phyloP scores from a whole-genome alignment of 64 coral and sea anemone species.

The Stylophora pistillata region DNA sequence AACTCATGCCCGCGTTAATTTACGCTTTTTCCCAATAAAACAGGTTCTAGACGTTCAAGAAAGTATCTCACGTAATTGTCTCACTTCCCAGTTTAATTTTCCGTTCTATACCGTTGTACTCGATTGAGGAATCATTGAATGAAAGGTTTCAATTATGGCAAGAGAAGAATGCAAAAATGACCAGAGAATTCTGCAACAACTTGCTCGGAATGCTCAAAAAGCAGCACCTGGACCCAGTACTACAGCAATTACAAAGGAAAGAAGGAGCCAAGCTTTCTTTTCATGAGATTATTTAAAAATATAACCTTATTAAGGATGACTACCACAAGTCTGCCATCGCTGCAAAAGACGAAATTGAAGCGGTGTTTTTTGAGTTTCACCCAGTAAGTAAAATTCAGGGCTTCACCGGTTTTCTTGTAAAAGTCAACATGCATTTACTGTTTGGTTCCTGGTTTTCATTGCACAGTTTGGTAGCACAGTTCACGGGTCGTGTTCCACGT shows the following conservation, averaged over 20 bases:
- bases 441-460: too few relatives aligned
- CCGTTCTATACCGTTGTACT: not conserved
- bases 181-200: not conserved
- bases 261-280: not conserved
- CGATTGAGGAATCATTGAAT: not conserved
- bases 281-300: not conserved
- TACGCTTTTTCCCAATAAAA: too few relatives aligned
- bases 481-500: too few relatives aligned
- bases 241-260: not conserved
- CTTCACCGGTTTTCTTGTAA: too few relatives aligned
- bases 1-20: too few relatives aligned
- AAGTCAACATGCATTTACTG: too few relatives aligned
- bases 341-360: not conserved
- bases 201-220: not conserved
- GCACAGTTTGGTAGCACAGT: too few relatives aligned
- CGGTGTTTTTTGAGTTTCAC: not conserved
- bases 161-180: not conserved
- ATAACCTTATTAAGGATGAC: not conserved
- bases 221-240: not conserved
- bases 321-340: not conserved
- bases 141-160: not conserved
- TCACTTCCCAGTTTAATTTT: not conserved
- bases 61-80: too few relatives aligned
- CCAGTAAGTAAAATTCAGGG: not conserved
- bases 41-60: too few relatives aligned